Conservation (phyloP, 2,797 vertebrate genomes). For the Hypotaenidia okinawae region DNA sequence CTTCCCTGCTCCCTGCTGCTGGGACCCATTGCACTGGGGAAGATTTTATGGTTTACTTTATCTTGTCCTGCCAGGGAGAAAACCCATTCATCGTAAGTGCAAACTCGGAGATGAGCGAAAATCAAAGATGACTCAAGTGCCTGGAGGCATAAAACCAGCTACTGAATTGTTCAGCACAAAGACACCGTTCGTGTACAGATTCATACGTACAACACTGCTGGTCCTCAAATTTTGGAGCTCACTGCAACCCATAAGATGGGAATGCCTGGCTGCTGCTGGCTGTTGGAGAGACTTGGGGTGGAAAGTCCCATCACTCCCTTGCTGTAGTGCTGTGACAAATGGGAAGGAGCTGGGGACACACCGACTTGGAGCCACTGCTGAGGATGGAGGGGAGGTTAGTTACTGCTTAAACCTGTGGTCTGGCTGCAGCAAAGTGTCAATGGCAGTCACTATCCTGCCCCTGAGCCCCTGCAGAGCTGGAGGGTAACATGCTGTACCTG, state of each 20-base stretch:
- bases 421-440: background rate
- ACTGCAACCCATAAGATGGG: background rate
- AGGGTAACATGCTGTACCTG: background rate
- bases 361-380: background rate
- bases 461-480: background rate
- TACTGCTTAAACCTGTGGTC: background rate
- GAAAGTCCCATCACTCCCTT: background rate
- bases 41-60: slow-evolving; percentile 2
- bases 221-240: background rate
- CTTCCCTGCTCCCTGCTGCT: background rate
- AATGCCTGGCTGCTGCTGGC: background rate
- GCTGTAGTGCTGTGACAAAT: background rate
- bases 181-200: background rate
- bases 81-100: background rate
- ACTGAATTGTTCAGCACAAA: slow-evolving; percentile 35
- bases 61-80: background rate
- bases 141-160: slow-evolving; percentile 30
- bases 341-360: background rate
- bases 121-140: slow-evolving; percentile 41
- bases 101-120: slow-evolving; percentile 31
- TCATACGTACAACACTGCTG: background rate
- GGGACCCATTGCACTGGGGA: background rate
- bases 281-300: background rate
- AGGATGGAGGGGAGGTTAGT: background rate
- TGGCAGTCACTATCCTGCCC: background rate